phyloP scores from a whole-genome alignment of 2,113 vertebrate genomes.

The Periophthalmus modestus region DNA sequence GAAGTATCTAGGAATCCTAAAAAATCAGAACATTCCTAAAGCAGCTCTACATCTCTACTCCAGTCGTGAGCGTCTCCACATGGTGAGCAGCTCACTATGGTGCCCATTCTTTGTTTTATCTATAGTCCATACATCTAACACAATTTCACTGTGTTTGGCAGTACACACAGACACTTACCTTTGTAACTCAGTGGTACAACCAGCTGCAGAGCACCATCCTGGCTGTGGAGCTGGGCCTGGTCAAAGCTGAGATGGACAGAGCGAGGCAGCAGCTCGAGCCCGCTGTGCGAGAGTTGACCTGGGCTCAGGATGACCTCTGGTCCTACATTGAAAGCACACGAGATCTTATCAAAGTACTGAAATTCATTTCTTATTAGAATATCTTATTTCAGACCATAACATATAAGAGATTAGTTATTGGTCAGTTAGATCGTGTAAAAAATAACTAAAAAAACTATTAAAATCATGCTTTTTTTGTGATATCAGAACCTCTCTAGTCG shows the following conservation, averaged over 20 bases:
- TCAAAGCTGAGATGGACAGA: slow-evolving; percentile 61
- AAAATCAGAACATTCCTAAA: slow-evolving; percentile 68
- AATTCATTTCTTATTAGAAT: too few relatives aligned
- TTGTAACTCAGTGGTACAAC: slow-evolving; percentile 76
- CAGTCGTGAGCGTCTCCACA: slow-evolving; percentile 70
- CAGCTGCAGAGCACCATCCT: slow-evolving; percentile 72
- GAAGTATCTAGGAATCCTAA: slow-evolving; percentile 78
- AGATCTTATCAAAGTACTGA: slow-evolving; percentile 65
- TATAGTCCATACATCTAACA: background rate
- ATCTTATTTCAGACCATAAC: background rate
- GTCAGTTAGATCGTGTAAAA: background rate
- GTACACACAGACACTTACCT: slow-evolving; percentile 71
- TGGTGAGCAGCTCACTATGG: slow-evolving; percentile 58
- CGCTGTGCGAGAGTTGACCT: slow-evolving; percentile 69
- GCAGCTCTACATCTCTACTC: slow-evolving; percentile 75
- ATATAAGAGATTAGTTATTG: background rate
- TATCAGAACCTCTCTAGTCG: slow-evolving; percentile 63
- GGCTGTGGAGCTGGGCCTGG: slow-evolving; percentile 66
- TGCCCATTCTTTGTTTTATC: background rate
- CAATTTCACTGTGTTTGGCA: slow-evolving; percentile 31
- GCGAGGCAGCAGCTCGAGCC: slow-evolving; percentile 68
- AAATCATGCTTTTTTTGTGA: slow-evolving; percentile 3
- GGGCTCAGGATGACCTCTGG: slow-evolving; percentile 69
- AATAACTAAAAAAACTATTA: background rate
- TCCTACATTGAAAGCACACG: slow-evolving; percentile 71